phyloP scores from a whole-genome alignment of 2,888 invertebrate genomes.

The Nephrotoma flavescens region DNA sequence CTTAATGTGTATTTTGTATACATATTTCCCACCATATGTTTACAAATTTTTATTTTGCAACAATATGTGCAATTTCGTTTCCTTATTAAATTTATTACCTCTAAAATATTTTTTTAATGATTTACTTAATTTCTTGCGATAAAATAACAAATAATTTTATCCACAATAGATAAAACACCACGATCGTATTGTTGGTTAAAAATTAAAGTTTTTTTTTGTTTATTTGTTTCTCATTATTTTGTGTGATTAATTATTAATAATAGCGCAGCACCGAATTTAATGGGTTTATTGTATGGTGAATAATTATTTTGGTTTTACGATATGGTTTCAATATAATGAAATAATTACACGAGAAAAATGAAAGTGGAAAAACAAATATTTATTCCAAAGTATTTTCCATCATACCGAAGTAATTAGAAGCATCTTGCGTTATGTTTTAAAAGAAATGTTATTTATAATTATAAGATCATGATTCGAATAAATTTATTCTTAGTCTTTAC shows the following conservation, averaged over 20 bases:
- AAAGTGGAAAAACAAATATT: neutral
- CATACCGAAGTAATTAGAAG: neutral
- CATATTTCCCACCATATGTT: neutral
- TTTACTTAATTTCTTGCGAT: neutral
- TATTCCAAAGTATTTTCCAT: neutral
- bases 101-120: neutral
- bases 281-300: neutral
- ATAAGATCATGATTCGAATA: neutral
- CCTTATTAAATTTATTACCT: neutral
- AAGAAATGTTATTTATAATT: neutral
- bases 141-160: neutral
- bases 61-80: neutral
- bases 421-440: neutral
- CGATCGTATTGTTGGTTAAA: neutral
- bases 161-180: neutral
- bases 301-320: neutral
- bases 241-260: neutral
- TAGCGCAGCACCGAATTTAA: neutral
- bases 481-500: neutral
- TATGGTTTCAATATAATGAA: neutral
- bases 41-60: neutral
- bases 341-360: neutral
- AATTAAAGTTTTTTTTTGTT: neutral
- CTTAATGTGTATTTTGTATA: neutral
- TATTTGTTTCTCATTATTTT: neutral